Percentiles rank a stretch among this genome's conserved stretches.
phyloP scores from a whole-genome alignment of 2,888 invertebrate species.

The Anorthoa munda region DNA sequence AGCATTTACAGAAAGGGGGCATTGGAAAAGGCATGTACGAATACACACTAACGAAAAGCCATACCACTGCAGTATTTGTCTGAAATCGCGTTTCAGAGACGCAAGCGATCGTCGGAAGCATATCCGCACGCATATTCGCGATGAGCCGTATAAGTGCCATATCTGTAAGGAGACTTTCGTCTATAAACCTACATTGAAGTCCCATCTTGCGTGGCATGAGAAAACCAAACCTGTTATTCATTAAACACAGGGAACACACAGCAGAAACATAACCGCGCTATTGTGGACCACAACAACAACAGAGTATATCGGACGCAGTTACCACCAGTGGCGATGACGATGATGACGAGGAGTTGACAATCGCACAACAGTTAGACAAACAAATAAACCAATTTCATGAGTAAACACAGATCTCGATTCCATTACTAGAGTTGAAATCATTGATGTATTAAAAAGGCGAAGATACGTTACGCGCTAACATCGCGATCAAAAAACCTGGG shows the following conservation, averaged over 20 bases:
- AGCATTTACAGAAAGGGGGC: conserved; percentile 20
- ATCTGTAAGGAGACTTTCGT: conserved; percentile 16
- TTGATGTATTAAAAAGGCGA: too few relatives aligned
- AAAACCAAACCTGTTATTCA: conserved; percentile 14
- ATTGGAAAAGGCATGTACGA: conserved; percentile 30
- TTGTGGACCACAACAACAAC: too few relatives aligned
- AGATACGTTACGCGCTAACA: too few relatives aligned
- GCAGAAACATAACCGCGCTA: too few relatives aligned
- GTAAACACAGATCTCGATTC: too few relatives aligned
- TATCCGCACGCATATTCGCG: conserved; percentile 7
- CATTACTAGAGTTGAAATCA: too few relatives aligned
- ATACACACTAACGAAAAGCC: conserved; percentile 26
- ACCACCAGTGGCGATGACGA: too few relatives aligned
- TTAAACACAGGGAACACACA: neutral
- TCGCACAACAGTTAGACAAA: too few relatives aligned
- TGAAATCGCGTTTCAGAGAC: conserved; percentile 28
- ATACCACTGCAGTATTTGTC: conserved; percentile 21
- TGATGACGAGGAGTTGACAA: too few relatives aligned
- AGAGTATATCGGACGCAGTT: too few relatives aligned
- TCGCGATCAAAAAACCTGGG: too few relatives aligned
- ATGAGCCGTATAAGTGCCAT: conserved; percentile 23
- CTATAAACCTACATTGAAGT: conserved; percentile 8
- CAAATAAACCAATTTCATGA: too few relatives aligned
- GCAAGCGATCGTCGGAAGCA: conserved; percentile 17
- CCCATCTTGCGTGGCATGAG: conserved; percentile 40